These are phyloP conservation scores for Zaprionus africanus DNA, from an alignment of 1,140 invertebrate species.

Conservation along the genomic window DNA sequence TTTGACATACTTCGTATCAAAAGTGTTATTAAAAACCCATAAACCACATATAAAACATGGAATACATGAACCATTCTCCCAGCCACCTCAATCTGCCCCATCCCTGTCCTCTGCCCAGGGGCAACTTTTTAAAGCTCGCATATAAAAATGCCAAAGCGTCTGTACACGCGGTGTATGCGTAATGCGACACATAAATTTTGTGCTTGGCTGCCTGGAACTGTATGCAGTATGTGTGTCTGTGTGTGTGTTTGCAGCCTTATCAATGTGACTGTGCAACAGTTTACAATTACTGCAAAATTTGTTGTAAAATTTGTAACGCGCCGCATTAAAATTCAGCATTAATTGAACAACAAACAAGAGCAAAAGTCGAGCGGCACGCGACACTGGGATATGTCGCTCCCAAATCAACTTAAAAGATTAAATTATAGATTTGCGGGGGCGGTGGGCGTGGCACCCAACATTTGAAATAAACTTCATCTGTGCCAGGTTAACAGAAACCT, in stretches of 20 bases:
- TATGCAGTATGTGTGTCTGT: conserved; percentile 5
- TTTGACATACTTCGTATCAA: conserved; percentile 61
- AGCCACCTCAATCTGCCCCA: no score
- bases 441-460: no score
- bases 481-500: no score
- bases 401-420: no score
- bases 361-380: no score
- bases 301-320: conserved; percentile 46
- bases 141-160: conserved; percentile 68
- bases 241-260: conserved; percentile 16
- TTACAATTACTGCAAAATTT: conserved; percentile 60
- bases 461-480: no score
- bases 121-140: conserved; percentile 51
- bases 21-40: conserved; percentile 78
- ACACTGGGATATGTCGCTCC: no score
- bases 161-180: conserved; percentile 44
- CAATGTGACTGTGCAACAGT: conserved; percentile 74
- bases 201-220: background rate
- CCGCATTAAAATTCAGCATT: conserved; percentile 70
- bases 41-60: conserved; percentile 54
- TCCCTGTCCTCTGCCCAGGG: background rate
- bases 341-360: conserved; percentile 41
- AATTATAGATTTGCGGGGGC: no score
- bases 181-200: conserved; percentile 71
- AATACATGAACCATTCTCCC: no score